phyloP scores from a whole-genome alignment of 2,888 invertebrate species.

The Endomychus coccineus region DNA sequence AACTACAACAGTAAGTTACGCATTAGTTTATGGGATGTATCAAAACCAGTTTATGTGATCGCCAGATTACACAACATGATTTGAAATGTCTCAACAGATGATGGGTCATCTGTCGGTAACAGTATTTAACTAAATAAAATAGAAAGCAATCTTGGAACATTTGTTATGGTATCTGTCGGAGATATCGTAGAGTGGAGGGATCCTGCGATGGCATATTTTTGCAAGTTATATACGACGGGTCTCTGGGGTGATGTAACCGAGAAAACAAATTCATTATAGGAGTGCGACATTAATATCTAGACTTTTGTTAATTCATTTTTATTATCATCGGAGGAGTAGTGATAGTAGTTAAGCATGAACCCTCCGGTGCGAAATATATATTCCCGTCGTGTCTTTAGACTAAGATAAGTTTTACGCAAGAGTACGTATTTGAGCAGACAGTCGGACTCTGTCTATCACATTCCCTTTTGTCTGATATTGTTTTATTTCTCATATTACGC shows the following conservation, averaged over 20 bases:
- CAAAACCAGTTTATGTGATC: conserved; percentile 13
- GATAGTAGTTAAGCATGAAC: conserved; percentile 35
- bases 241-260: conserved; percentile 36
- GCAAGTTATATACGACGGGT: conserved; percentile 28
- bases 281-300: conserved; percentile 39
- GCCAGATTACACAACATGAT: conserved; percentile 15
- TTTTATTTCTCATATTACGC: too few relatives aligned
- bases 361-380: conserved; percentile 48
- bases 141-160: too few relatives aligned
- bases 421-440: too few relatives aligned
- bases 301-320: conserved; percentile 44
- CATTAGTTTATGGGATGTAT: conserved; percentile 11
- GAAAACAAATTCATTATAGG: conserved; percentile 41
- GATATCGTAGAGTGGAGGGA: too few relatives aligned
- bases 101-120: not conserved
- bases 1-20: conserved; percentile 11
- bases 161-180: conserved; percentile 13
- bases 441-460: too few relatives aligned
- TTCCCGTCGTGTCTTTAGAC: conserved; percentile 45
- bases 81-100: conserved; percentile 9
- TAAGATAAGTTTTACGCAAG: conserved; percentile 27
- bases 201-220: conserved; percentile 23
- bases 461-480: too few relatives aligned
- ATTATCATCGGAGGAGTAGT: conserved; percentile 42
- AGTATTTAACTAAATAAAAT: too few relatives aligned